Conservation (phyloP, 2,113 vertebrate species). For the Loxodonta africana region DNA sequence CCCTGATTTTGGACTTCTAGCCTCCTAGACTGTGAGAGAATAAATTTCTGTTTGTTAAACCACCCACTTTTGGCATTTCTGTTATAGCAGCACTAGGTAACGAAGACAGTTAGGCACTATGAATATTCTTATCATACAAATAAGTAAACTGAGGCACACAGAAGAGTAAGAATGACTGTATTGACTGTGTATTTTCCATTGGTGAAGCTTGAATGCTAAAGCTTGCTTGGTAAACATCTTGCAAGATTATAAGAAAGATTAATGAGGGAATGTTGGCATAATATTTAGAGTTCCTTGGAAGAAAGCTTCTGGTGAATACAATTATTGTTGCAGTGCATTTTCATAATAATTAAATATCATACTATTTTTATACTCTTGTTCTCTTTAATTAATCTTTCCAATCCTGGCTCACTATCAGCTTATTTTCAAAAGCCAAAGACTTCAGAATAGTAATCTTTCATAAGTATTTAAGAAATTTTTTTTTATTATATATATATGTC, state of each 20-base stretch:
- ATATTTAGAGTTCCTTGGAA: constrained; percentile 69
- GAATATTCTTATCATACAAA: neutral
- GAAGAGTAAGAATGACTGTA: neutral
- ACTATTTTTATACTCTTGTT: constrained; percentile 65
- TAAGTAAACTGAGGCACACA: neutral
- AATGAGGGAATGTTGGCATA: constrained; percentile 72
- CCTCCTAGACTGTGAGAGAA: no score
- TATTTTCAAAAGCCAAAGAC: constrained; percentile 56
- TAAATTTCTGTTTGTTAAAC: no score
- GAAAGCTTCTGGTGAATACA: constrained; percentile 72
- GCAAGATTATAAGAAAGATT: constrained; percentile 67
- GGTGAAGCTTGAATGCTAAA: constrained; percentile 22
- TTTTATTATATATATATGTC: neutral
- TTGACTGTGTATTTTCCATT: neutral
- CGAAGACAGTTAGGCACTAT: neutral
- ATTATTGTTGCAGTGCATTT: constrained; percentile 67
- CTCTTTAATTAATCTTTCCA: constrained; percentile 60
- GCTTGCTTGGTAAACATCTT: constrained; percentile 52
- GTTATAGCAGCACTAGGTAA: no score
- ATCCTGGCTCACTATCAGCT: neutral
- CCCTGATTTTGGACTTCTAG: no score
- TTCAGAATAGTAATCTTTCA: constrained; percentile 13
- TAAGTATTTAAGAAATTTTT: neutral
- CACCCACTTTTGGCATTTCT: no score
- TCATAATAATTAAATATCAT: constrained; percentile 70